Base-by-base conservation (phyloP, 1,140 invertebrate genomes). In the Pectinophora gossypiella region DNA sequence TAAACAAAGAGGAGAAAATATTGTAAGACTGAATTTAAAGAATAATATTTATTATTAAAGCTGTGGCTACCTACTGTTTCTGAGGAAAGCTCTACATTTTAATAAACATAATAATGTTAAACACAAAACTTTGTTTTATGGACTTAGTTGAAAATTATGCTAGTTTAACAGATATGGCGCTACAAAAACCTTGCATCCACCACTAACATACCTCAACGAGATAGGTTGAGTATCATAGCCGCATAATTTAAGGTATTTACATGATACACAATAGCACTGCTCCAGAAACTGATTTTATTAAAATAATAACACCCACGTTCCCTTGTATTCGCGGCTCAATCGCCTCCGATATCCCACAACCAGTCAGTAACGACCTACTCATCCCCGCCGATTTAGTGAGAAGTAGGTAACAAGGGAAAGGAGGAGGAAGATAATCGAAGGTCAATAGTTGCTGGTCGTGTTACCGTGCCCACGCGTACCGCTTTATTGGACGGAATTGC, bases 401-500 rank as follows among this genome's bases (percentile, higher is more conserved):
- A 32, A 32, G 27, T 32, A 12, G 27, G 2, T n/a, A n/a, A 32
- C 6, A 32, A 32, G 27, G 7, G 9, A 32, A n/a, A 12, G 27
- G 9, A 32, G 9, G 1, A 2, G 7, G 10, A 40, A 40, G 36
- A 40, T 16, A 7, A 13, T 40, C 10, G 16, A 15, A 54, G 72
- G 61, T 74, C 76, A 62, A 48, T 21, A 10, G 45, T 53, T 54
- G 53, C 54, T 80, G 70, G 78, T 60, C 65, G 48, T 47, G 61
- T 69, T 71, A 16, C 15, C 10, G 69, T 43, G 62, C 82, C 82
- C 76, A 85, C 82, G 76, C 75, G 48, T 60, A 43, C 60, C 68
- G 55, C 76, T 82, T 85, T 85, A 85, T 85, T 78, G 74, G 71
- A 64, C 66, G 58, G 67, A 82, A 85, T 85, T 83, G 73, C 72